Conservation (phyloP, 2,113 vertebrate genomes). For the Hystrix brachyura region DNA sequence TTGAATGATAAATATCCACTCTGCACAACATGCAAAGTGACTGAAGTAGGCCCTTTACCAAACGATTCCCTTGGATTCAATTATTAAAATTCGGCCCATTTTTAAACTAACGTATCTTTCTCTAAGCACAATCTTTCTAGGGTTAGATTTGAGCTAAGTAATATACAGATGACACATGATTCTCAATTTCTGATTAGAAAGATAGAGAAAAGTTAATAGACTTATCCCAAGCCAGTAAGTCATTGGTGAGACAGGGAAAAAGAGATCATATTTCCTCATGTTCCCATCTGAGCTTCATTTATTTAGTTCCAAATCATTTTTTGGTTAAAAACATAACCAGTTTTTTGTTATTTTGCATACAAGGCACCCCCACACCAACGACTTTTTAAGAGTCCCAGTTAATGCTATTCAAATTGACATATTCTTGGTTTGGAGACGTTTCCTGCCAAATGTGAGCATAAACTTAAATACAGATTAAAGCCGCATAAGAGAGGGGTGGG, state of each 20-base stretch:
- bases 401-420: background rate
- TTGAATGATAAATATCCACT: slow-evolving; percentile 30
- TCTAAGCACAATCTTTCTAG: slow-evolving; percentile 28
- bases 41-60: slow-evolving; percentile 55
- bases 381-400: background rate
- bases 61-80: slow-evolving; percentile 55
- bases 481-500: background rate
- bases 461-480: background rate
- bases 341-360: slow-evolving; percentile 32
- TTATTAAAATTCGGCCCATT: slow-evolving; percentile 55
- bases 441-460: background rate
- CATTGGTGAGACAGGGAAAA: background rate
- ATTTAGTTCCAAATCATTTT: background rate
- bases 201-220: background rate
- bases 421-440: background rate
- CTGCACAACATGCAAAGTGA: slow-evolving; percentile 19
- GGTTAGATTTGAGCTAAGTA: slow-evolving; percentile 32
- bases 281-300: background rate
- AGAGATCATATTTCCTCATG: background rate
- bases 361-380: background rate
- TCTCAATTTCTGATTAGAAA: slow-evolving; percentile 62
- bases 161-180: slow-evolving; percentile 7
- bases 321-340: background rate
- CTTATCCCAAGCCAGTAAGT: background rate
- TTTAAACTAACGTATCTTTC: slow-evolving; percentile 50